These are phyloP conservation scores for Myoxocephalus aenaeus DNA, from an alignment of 2,797 vertebrate genomes.

Conservation along the genomic window DNA sequence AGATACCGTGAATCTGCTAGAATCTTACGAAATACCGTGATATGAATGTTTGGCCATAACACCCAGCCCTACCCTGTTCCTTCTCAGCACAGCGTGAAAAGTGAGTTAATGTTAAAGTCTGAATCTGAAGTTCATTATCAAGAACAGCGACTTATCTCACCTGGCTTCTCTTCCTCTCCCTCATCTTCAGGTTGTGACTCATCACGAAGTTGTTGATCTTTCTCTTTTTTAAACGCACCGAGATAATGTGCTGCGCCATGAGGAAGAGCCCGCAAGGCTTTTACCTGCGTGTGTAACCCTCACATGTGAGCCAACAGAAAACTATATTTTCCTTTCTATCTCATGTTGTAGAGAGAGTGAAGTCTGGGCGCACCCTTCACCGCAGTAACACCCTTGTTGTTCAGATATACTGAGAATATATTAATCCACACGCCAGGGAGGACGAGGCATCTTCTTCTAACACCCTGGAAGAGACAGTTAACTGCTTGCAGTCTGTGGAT, in stretches of 20 bases:
- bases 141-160: neutral
- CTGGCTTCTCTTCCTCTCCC: neutral
- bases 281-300: slow-evolving; percentile 35
- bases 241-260: slow-evolving; percentile 21
- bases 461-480: too few species aligned
- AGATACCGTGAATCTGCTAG: too few species aligned
- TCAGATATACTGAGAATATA: too few species aligned
- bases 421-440: too few species aligned
- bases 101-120: neutral
- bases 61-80: neutral
- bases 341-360: neutral
- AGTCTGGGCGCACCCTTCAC: too few species aligned
- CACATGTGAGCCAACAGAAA: neutral
- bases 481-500: too few species aligned
- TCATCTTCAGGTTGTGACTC: slow-evolving; percentile 89
- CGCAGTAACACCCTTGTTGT: too few species aligned
- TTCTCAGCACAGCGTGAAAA: neutral
- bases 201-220: slow-evolving; percentile 92
- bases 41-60: too few species aligned
- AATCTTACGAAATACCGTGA: too few species aligned
- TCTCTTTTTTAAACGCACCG: slow-evolving; percentile 79
- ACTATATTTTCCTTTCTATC: slow-evolving; percentile 8
- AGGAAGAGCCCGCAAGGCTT: neutral
- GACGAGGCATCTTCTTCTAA: too few species aligned
- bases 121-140: neutral